Conservation (phyloP, 2,888 invertebrate genomes). For the Ormyrus rosae region DNA sequence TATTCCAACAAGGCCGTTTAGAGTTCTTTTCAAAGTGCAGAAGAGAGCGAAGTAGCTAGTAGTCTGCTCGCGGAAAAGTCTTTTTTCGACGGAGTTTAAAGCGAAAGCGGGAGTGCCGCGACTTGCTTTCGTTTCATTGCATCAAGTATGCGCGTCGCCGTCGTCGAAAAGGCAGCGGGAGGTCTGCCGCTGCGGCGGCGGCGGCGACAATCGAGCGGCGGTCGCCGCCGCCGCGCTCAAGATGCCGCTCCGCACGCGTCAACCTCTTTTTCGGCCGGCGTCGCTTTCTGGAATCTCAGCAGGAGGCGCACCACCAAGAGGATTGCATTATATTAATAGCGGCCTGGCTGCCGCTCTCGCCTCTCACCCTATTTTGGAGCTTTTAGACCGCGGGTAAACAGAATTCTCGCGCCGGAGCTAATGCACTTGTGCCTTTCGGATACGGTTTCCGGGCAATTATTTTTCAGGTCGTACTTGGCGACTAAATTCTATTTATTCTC, state of each 20-base stretch:
- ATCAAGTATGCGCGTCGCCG: constrained; percentile 21
- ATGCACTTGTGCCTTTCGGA: not conserved
- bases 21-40: not conserved
- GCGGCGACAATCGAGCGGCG: constrained; percentile 15
- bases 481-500: too few relatives aligned
- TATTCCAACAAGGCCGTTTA: not conserved
- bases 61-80: not conserved
- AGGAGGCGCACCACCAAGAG: constrained; percentile 54
- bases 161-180: constrained; percentile 50
- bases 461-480: too few relatives aligned
- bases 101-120: constrained; percentile 28
- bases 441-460: too few relatives aligned
- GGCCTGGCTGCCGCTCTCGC: constrained; percentile 16
- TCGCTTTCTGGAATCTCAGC: constrained; percentile 58
- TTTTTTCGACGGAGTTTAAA: constrained; percentile 31
- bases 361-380: constrained; percentile 32
- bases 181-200: constrained; percentile 44
- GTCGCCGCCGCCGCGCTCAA: constrained; percentile 30
- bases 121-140: constrained; percentile 43
- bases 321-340: constrained; percentile 65
- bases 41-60: too few relatives aligned
- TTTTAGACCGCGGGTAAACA: not conserved
- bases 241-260: constrained; percentile 51
- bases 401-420: not conserved
- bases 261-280: constrained; percentile 57